Percentiles rank a stretch among this genome's conserved stretches.
phyloP scores from a whole-genome alignment of 2,888 invertebrate species.

The Drosophila falleni region DNA sequence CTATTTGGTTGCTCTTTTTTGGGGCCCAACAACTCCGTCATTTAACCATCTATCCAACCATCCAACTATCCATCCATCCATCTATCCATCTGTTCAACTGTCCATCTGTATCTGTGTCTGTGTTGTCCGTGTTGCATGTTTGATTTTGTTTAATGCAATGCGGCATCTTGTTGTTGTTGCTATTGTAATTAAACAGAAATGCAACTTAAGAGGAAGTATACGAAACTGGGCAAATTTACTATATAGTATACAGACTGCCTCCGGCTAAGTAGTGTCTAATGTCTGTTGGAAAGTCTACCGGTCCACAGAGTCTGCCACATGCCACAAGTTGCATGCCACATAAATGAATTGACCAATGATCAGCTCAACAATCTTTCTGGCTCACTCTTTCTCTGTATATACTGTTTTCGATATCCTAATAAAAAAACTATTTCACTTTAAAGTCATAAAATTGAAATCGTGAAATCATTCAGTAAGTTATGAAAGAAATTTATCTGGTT shows the following conservation, averaged over 20 bases:
- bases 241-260: slow-evolving; percentile 1
- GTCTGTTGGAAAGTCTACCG: slow-evolving; percentile 24
- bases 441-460: neutral
- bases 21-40: slow-evolving; percentile 46
- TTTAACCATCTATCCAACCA: slow-evolving; percentile 31
- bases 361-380: neutral
- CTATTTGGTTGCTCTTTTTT: slow-evolving; percentile 54
- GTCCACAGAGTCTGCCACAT: slow-evolving; percentile 14
- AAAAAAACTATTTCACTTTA: too few relatives aligned
- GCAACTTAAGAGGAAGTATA: slow-evolving; percentile 61
- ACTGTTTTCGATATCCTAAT: too few relatives aligned
- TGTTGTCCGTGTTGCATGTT: slow-evolving; percentile 48
- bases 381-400: neutral
- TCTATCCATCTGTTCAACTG: slow-evolving; percentile 18
- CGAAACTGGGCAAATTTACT: slow-evolving; percentile 28
- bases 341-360: slow-evolving; percentile 6
- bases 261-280: neutral
- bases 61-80: slow-evolving; percentile 31
- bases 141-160: slow-evolving; percentile 34
- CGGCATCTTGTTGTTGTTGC: slow-evolving; percentile 52
- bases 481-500: neutral
- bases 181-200: slow-evolving; percentile 42
- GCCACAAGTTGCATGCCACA: slow-evolving; percentile 8
- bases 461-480: neutral
- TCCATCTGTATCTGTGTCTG: slow-evolving; percentile 16